Percentiles rank a stretch among this genome's conserved stretches.
Evolutionary conservation across 2,797 vertebrate species (phyloP).

Genomic region (Phaenicophaeus curvirostris): DNA sequence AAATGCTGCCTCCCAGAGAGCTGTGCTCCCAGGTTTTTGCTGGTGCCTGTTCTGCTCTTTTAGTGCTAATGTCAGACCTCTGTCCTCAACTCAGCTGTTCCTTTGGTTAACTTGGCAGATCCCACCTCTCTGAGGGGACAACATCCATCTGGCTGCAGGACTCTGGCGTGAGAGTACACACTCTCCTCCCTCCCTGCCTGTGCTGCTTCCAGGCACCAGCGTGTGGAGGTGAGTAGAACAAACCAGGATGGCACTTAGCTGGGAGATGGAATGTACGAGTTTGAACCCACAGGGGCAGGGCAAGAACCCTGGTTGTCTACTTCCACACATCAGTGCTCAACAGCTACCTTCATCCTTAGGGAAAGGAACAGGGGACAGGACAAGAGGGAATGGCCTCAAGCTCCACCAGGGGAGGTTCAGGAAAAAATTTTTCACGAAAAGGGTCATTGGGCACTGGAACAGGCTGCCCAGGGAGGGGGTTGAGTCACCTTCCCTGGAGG

Average conservation of each 20-base stretch:
- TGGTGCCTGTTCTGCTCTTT: neutral
- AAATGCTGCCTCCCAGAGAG: neutral
- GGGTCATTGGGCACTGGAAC: too few species aligned
- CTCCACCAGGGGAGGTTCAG: too few species aligned
- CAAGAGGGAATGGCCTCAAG: too few species aligned
- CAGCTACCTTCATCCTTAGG: neutral
- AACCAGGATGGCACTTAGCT: neutral
- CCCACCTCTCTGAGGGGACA: neutral
- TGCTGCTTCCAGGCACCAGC: neutral
- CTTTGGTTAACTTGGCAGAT: neutral
- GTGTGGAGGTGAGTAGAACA: neutral
- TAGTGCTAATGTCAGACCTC: neutral
- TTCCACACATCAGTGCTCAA: neutral
- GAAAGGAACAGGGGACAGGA: too few species aligned
- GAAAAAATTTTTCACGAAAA: too few species aligned
- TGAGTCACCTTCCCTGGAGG: too few species aligned
- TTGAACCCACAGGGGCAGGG: neutral
- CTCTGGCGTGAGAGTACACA: fast-evolving
- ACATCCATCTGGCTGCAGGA: neutral
- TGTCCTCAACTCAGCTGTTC: neutral
- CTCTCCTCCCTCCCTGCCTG: neutral
- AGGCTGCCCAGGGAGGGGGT: too few species aligned
- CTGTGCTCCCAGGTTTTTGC: neutral
- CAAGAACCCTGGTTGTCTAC: neutral
- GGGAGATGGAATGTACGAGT: neutral